A percentile compares a stretch with the other conserved stretches of the same genome.
These are phyloP conservation scores for Menidia beryllina DNA, from an alignment of 2,113 vertebrate species.

Conservation along the genomic window DNA sequence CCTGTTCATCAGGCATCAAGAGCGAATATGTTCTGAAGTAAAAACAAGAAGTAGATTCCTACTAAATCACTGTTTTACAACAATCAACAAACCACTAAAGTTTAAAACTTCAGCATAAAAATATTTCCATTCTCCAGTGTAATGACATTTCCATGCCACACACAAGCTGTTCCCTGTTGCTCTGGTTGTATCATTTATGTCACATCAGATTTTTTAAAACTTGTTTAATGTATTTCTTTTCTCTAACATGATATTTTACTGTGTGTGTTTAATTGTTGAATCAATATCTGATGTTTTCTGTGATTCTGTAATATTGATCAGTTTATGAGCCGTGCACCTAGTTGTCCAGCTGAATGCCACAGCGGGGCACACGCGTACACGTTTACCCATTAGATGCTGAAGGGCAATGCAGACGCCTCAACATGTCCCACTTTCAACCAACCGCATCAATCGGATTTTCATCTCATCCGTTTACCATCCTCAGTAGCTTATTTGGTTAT, in stretches of 20 bases:
- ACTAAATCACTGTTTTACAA: slow-evolving; percentile 4
- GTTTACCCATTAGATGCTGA: slow-evolving; percentile 78
- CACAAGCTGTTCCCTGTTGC: slow-evolving; percentile 33
- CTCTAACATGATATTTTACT: slow-evolving; percentile 50
- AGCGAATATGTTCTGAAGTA: background rate
- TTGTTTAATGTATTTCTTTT: slow-evolving; percentile 42
- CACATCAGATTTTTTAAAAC: slow-evolving; percentile 29
- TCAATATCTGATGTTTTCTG: slow-evolving; percentile 43
- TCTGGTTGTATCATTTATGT: slow-evolving; percentile 31
- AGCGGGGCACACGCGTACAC: slow-evolving; percentile 68
- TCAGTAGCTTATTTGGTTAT: slow-evolving; percentile 43
- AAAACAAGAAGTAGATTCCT: slow-evolving; percentile 6
- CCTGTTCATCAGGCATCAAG: background rate
- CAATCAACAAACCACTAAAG: slow-evolving; percentile 30
- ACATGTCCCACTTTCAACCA: slow-evolving; percentile 48
- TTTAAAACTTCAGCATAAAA: background rate
- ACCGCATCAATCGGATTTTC: slow-evolving; percentile 35
- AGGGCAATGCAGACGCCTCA: slow-evolving; percentile 60
- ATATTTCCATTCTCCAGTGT: slow-evolving; percentile 9
- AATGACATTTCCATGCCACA: slow-evolving; percentile 12
- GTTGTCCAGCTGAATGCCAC: slow-evolving; percentile 39
- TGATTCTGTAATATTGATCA: slow-evolving; percentile 50
- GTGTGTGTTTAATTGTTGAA: slow-evolving; percentile 62
- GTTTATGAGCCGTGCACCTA: slow-evolving; percentile 48
- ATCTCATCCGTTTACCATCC: slow-evolving; percentile 40